Base-by-base conservation (phyloP, 2,888 invertebrate genomes). In the Temnothorax unifasciatus region DNA sequence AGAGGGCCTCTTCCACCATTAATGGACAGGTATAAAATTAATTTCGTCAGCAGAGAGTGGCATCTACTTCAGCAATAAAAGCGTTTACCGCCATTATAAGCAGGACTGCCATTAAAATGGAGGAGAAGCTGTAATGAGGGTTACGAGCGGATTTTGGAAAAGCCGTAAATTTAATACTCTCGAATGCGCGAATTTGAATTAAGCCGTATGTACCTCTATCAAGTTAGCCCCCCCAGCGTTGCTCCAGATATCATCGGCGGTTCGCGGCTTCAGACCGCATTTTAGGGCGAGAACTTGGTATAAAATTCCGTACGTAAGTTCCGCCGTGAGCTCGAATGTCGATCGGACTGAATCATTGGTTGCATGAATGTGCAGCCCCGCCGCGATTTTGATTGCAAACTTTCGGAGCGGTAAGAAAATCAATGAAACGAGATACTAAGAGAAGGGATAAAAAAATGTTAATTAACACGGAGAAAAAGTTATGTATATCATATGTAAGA, bases 141-240 rank as follows among this genome's bases (percentile, higher is more conserved):
- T 71, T 57, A 69, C 76, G 76, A 68, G 76, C 74, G 83, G 88
- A 86, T 88, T 89, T 88, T 64, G 82, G 87, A 87, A 85, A 85
- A 81, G 84, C 81, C 81, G 79, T 85, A 89, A 88, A 88, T 89
- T 85, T 82, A 82, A 84, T 79, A 64, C 73, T 74, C 59, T n/a
- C 64, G 71, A 84, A 85, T 63, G 71, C 64, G 57, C 81, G 59
- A 57, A 41, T 59, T 75, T 25, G 76, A 84, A 84, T 89, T 83
- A 89, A 89, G 71, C 89, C 66, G 75, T 66, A 57, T 57, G 69
- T 69, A 25, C 34, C 21, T 59, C 69, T n/a, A n/a, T n/a, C n/a
- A n/a, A n/a, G n/a, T n/a, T n/a, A n/a, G n/a, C n/a, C n/a, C n/a
- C n/a, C n/a, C n/a, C n/a, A 71, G 47, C n/a, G 50, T 34, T 21